Base-by-base conservation (phyloP, 2,797 vertebrate genomes). In the Hippoglossus hippoglossus region DNA sequence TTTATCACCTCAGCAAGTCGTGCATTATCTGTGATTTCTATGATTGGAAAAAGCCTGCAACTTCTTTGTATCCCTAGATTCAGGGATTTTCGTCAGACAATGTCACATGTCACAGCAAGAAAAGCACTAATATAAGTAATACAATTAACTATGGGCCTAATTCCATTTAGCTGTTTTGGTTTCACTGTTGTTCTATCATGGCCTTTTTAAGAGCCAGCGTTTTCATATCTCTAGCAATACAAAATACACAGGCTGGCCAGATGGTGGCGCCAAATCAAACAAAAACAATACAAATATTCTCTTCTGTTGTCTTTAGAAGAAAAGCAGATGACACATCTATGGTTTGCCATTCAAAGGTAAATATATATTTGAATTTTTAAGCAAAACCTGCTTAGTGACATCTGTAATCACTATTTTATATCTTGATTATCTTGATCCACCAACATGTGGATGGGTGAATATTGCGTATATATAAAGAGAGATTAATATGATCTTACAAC, bases 231-330 rank as follows among this genome's bases (percentile, higher is more conserved):
- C 2, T 18, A 21, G 52, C 7, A 63, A 28, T 18, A 64, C 62
- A 47, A 67, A 22, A 10, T 41, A 18, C 47, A 50, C 15, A 49
- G 26, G 50, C 41, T 76, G 67, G 4, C 63, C 72, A 85, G 46
- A 72, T 26, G 77, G 47, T 67, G 69, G 80, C 47, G 41, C 61
- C 67, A 77, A 79, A 72, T 58, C 53, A 41, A 41, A 36, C 21
- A 13, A 25, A 51, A 28, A 7, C n/a, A 9, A 54, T 7, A 28
- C 9, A 47, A 47, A 46, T 15, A 31, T 47, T 47, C 57, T 49
- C 5, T 51, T 24, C 2, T 10, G 18, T 51, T 56, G 41, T 62
- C 6, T 50, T 4, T 2, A 26, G 18, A 3, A 21, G 19, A 49
- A 49, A 46, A 46, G 8, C 6, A 5, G 0, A 16, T 46, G 0